Conservation (phyloP, 1,140 invertebrate species). For the Antheraea pernyi region DNA sequence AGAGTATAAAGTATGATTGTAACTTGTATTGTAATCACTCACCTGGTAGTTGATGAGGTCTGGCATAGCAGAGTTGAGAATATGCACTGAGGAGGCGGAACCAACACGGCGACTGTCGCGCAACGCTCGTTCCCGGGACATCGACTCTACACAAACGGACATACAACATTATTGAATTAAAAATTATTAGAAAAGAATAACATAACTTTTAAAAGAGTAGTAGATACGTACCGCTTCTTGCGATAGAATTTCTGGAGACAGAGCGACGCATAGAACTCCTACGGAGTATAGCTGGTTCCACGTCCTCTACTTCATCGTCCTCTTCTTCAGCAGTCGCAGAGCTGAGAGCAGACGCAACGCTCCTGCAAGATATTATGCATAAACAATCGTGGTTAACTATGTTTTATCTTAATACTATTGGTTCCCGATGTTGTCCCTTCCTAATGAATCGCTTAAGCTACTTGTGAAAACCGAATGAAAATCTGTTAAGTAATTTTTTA, state of each 20-base stretch:
- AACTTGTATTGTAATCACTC: constrained; percentile 1
- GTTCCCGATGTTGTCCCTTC: too few relatives aligned
- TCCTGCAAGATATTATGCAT: constrained; percentile 22
- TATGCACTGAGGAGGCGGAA: constrained; percentile 27
- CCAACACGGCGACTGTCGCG: constrained; percentile 47
- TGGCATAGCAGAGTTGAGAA: constrained; percentile 13
- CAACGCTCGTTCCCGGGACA: constrained; percentile 33
- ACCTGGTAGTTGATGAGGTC: constrained; percentile 22
- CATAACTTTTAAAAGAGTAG: neutral
- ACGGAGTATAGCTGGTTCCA: neutral
- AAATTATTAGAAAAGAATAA: too few relatives aligned
- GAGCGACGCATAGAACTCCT: constrained; percentile 1
- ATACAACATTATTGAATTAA: neutral
- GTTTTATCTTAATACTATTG: too few relatives aligned
- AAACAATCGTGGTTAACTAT: neutral
- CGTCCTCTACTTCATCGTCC: constrained; percentile 32
- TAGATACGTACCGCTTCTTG: neutral
- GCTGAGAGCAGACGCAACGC: constrained; percentile 26
- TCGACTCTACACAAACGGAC: constrained; percentile 28
- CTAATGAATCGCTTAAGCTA: too few relatives aligned
- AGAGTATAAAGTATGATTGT: too few relatives aligned
- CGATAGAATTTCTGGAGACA: neutral
- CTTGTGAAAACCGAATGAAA: too few relatives aligned
- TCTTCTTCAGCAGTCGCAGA: constrained; percentile 33
- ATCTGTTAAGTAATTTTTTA: too few relatives aligned